Evolutionary conservation across 2,888 invertebrate species (phyloP).

Genomic region (Xestia rhomboidea): DNA sequence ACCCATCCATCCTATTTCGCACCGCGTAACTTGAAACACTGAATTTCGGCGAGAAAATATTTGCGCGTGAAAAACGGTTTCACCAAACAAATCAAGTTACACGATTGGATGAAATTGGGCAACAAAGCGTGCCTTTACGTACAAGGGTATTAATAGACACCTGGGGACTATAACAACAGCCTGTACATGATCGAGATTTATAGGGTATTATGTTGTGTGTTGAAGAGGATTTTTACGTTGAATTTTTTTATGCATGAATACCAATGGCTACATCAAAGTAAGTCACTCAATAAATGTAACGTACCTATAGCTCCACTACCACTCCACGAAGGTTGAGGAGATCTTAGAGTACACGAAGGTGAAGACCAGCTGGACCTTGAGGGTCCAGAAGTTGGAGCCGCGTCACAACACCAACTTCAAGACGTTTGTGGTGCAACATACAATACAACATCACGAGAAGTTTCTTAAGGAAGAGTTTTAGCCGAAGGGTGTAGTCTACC

Average conservation of each 20-base stretch:
- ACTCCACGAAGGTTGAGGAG: too few relatives aligned
- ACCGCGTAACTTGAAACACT: conserved; percentile 48
- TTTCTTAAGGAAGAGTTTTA: too few relatives aligned
- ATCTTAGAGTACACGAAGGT: too few relatives aligned
- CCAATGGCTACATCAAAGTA: not conserved
- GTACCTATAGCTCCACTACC: not conserved
- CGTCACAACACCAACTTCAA: too few relatives aligned
- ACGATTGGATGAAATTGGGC: conserved; percentile 48
- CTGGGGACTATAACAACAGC: conserved; percentile 18
- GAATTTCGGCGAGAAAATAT: conserved; percentile 58
- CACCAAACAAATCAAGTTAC: conserved; percentile 51
- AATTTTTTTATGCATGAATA: not conserved
- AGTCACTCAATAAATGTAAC: not conserved
- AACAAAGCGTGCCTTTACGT: conserved; percentile 25
- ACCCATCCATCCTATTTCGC: conserved; percentile 30
- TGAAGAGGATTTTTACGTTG: not conserved
- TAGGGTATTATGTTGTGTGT: not conserved
- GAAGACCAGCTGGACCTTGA: too few relatives aligned
- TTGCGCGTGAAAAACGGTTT: conserved; percentile 49
- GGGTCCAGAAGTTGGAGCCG: too few relatives aligned
- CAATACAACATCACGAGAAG: too few relatives aligned
- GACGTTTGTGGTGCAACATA: too few relatives aligned
- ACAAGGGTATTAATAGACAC: conserved; percentile 19
- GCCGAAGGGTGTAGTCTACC: too few relatives aligned
- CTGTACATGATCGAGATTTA: conserved; percentile 1